Base-by-base conservation (phyloP, 2,797 vertebrate genomes). In the Ctenopoma kingsleyae region DNA sequence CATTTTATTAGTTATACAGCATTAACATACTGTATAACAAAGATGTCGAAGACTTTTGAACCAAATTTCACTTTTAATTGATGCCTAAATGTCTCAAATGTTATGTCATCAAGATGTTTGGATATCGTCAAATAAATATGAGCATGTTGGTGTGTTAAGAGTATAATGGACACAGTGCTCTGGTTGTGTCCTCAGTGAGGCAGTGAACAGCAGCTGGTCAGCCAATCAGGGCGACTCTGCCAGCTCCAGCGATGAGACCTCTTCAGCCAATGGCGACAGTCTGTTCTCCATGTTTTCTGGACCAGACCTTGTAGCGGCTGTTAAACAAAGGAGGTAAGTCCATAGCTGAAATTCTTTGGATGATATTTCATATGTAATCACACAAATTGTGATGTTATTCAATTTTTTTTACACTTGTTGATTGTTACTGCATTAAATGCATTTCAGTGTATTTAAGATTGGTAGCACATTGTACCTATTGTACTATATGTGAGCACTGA, bases 271-370 rank as follows among this genome's bases (percentile, higher is more conserved):
- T 0, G 98, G 98, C 2, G 98, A 99, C 94, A 99, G 97, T 71
- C 91, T 99, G 78, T 99, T 99, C 93, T 99, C 98, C 90, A 99
- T 99, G 98, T 99, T 99, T 95, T 99, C 98, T 84, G 98, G 98
- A 74, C 98, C 98, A 52, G 98, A 99, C 87, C 96, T 99, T 0
- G 96, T 99, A 78, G 98, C 98, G 66, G 98, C 98, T 19, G 98
- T 99, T 57, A 99, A 99, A 85, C 98, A 98, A 82, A 96, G 97
- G 87, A 96, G 98, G 98, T 97, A 87, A 83, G 88, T 55, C 27
- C 13, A 23, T 3, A 11, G 5, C 27, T 38, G 43, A 19, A 20
- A 19, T 5, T 20, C 19, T 47, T 11, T 12, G 10, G 9, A 4
- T 47, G n/a, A 22, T 22, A 47, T 47, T 47, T 22, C 19, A 12